Evolutionary conservation across 2,113 vertebrate genomes (phyloP), one percentile per base, ranked within the genome.

Genomic region (Actenoides lindsayi): DNA sequence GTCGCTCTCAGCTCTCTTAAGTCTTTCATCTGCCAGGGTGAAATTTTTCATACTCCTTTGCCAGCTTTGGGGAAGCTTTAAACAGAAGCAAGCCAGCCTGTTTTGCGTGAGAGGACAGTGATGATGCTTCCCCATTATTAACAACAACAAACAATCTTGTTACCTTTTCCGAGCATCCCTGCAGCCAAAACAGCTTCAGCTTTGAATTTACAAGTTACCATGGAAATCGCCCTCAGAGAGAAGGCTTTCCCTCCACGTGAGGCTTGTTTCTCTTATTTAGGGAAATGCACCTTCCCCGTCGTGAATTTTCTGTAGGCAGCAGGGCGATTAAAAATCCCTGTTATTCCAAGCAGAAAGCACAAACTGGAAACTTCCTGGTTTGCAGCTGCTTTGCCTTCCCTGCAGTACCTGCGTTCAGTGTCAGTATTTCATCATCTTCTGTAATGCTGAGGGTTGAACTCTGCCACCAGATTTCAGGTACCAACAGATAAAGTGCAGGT

Each of bases 141-240:
- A 65, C 69, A 80, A 35, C 70, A 65, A 75, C 81, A 85, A 94
- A 28, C 62, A 63, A 37, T 46, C 73, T 37, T 28, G 39, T 39
- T 89, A 81, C 87, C 91, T 94, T 62, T 62, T n/a, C 84, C n/a
- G 64, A 75, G 64, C 25, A 23, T 80, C 91, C 92, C 87, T 50
- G 81, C 89, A 81, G 87, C 95, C 92, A 74, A 50, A 91, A 59
- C 83, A 89, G 69, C 93, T 75, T 71, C 56, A 82, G 80, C 64
- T 67, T 57, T 83, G 69, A 39, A 94, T 95, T 87, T 74, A 37
- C 68, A 59, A 56, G 77, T 97, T 97, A 30, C 93, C 93, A 95
- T 94, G 95, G 96, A 93, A 94, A 97, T 78, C 84, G 77, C 77
- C 81, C 81, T 81, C 13, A 5, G 80, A 89, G 83, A 84, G 69